Base-by-base conservation (phyloP, 2,888 invertebrate species). In the Euplagia quadripunctaria region DNA sequence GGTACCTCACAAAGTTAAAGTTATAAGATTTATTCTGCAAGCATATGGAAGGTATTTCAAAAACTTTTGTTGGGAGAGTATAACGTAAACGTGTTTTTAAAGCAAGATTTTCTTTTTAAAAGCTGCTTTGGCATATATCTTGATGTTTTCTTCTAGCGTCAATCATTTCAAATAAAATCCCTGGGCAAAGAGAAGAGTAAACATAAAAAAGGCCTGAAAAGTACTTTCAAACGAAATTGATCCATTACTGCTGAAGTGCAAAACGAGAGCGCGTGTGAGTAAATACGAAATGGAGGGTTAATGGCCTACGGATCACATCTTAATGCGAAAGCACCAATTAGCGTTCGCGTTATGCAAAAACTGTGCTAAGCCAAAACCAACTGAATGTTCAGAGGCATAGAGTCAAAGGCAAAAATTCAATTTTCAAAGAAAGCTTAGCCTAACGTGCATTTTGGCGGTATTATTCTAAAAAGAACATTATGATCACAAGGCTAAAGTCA, bases 281-380 rank as follows among this genome's bases (percentile, higher is more conserved):
- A 86, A 87, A 86, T 86, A 84, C 79, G 77, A 86, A 88, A 87
- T 86, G 78, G 78, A 80, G 82, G 87, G 86, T 85, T 88, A 90
- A 88, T 86, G 89, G 81, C 84, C 83, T 82, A 80, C 80, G 84
- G 83, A 87, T 86, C 85, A 83, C 84, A 82, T 87, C 85, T 87
- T 89, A 85, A 88, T 85, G 82, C 81, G 80, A 82, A 85, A 87
- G 85, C 86, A 82, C 84, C 89, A 89, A 90, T 90, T 90, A 89
- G 83, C 79, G 75, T 79, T 75, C 72, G 75, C 52, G 55, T 75
- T 78, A 77, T 77, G 76, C 78, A 82, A 70, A 74, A 75, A 64
- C 43, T 31, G 0, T 31, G 9, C 9, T 20, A 66, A 43, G 17
- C 46, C 0, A 81, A 73, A 76, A 69, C 6, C 64, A n/a, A 67